phyloP scores from a whole-genome alignment of 30 jellyfish, hydroid and myxozoan species.

The Clytia hemisphaerica region DNA sequence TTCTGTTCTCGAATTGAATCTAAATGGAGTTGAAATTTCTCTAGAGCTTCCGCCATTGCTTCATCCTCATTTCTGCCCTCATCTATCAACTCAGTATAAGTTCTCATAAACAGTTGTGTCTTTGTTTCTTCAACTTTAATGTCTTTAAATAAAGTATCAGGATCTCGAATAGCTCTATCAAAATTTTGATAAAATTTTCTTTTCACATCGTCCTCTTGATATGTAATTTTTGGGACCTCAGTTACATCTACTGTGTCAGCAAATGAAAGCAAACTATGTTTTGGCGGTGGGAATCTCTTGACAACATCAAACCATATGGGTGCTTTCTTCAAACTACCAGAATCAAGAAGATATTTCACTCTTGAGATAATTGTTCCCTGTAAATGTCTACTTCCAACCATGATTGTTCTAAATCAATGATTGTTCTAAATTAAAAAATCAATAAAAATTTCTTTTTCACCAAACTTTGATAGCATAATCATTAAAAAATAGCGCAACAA shows the following conservation, averaged over 20 bases:
- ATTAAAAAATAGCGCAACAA: too few species aligned
- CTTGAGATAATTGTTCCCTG: conserved; percentile 74
- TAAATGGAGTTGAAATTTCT: too few species aligned
- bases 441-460: too few species aligned
- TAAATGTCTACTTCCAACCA: conserved; percentile 66
- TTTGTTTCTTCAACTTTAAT: background rate
- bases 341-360: conserved; percentile 38
- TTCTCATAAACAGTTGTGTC: conserved; percentile 20
- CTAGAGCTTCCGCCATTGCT: conserved; percentile 15
- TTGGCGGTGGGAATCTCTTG: conserved; percentile 36
- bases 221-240: conserved; percentile 12
- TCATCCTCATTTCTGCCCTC: conserved; percentile 17
- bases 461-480: too few species aligned
- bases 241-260: conserved; percentile 1
- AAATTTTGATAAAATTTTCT: conserved; percentile 18
- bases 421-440: too few species aligned
- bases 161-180: conserved; percentile 27
- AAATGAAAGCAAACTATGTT: conserved; percentile 20
- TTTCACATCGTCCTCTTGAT: conserved; percentile 13
- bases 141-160: conserved; percentile 11
- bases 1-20: too few species aligned
- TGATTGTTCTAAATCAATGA: too few species aligned
- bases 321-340: conserved; percentile 65
- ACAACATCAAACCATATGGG: conserved; percentile 72
- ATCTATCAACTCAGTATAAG: conserved; percentile 6